phyloP scores from a whole-genome alignment of 2,888 invertebrate genomes.

The Lobophora halterata region DNA sequence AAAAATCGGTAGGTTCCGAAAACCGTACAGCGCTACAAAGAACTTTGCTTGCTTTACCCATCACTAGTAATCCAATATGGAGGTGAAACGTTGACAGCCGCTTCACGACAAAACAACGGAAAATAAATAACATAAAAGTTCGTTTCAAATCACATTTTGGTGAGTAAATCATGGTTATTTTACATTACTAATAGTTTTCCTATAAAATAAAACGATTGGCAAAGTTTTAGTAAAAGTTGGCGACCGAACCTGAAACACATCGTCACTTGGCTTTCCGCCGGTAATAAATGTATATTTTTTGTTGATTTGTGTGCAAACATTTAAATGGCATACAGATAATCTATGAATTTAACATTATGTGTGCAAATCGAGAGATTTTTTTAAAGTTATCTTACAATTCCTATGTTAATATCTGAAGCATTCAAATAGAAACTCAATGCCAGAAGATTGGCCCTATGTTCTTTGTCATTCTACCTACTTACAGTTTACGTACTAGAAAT shows the following conservation, averaged over 20 bases:
- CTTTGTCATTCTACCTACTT: no score
- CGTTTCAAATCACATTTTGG: conserved; percentile 56
- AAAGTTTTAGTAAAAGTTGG: not conserved
- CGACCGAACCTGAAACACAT: conserved; percentile 39
- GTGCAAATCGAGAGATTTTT: no score
- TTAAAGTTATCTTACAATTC: no score
- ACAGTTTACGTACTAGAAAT: no score
- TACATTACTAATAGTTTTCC: conserved; percentile 11
- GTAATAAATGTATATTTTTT: conserved; percentile 35
- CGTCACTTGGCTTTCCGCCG: conserved; percentile 50
- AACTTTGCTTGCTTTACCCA: conserved; percentile 8
- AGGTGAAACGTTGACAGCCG: conserved; percentile 74
- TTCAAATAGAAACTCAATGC: no score
- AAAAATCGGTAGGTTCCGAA: conserved; percentile 24
- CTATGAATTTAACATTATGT: conserved; percentile 46
- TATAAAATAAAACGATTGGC: not conserved
- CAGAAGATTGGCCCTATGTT: no score
- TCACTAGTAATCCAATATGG: conserved; percentile 72
- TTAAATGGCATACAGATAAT: conserved; percentile 35
- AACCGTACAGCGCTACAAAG: not conserved
- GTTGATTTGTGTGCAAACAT: conserved; percentile 33
- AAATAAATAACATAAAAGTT: conserved; percentile 70
- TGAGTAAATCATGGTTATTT: conserved; percentile 51
- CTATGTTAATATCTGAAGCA: no score
- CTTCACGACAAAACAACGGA: conserved; percentile 62